Base-by-base conservation (phyloP, 2,888 invertebrate genomes). In the Archips crataeganus region DNA sequence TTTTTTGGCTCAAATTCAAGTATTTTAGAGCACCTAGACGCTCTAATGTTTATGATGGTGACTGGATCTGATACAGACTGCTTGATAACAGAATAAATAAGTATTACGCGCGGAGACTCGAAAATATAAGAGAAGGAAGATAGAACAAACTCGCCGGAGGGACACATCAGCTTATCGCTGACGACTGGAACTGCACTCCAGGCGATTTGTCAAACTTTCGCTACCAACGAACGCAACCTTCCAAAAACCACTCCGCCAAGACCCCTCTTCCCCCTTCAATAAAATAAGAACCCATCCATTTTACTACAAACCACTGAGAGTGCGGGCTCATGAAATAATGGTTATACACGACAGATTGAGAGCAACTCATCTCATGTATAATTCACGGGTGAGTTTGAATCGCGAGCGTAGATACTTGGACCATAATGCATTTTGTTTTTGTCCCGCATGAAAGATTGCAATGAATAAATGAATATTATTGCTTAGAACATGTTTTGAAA, bases 191-290 rank as follows among this genome's bases (percentile, higher is more conserved):
- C 87, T 90, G 89, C 89, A 89, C 84, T 86, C 81, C 79, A 76
- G 87, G 87, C 86, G 86, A 88, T 90, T 90, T 90, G 88, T 90
- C 90, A 90, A 91, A 91, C 89, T 90, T 90, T 87, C 84, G 79
- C 85, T 82, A 78, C 81, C 78, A 84, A 83, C 86, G 85, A 87
- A 90, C 90, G 89, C 87, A 89, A 81, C 84, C 80, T 75, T 75
- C 65, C 71, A 61, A n/a, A 74, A 70, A 79, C 89, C 88, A 87
- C 51, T 68, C 3, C 73, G 78, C 66, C n/a, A 15, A 74, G 84
- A 84, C 70, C 85, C 74, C 51, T 77, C 70, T 42, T 23, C 34
- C 6, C 32, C 54, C 65, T 51, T 61, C 59, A 42, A 39, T 51
- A n/a, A 15, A 11, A 34, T 34, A 39, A 49, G 49, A 34, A 23